Evolutionary conservation across 64 coral and sea anemone species (phyloP), one percentile per base, ranked within the genome.

Genomic region (Trachythela sp.): DNA sequence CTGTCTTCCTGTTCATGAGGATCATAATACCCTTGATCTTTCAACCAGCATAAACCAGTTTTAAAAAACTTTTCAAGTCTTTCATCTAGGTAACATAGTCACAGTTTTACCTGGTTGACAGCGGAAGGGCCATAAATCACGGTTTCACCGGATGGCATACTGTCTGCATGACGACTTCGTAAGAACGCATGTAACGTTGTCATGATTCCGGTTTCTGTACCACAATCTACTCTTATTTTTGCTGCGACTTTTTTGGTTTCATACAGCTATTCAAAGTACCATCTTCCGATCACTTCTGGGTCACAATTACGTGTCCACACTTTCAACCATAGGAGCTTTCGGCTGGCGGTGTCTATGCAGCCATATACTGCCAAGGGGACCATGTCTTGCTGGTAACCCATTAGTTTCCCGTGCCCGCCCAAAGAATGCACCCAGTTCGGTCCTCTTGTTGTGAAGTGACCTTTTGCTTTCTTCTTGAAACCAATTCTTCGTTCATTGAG

Each of bases 151-250:
- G 48, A 49, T 49, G 48, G 48, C 48, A 49, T 49, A 49, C 48
- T 49, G 48, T 49, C 48, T 8, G 48, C 48, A 49, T 70, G 64
- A 70, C 64, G 18, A 70, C 64, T 70, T 70, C 64, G 7, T 70
- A 70, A 70, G 30, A 70, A 70, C 5, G 64, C 64, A 70, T 70
- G 64, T 26, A 70, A 32, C 24, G 64, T 70, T 70, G 64, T 32
- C 64, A 70, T 70, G 48, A 49, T 49, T 49, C 48, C 48, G 24
- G 64, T 70, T 70, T 70, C 64, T 70, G 64, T 70, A 22, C 64
- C 64, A 22, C 30, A 26, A 32, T 70, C 64, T n/a, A 70, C 30
- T 70, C 64, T 7, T 32, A 70, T 70, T 32, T 26, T 70, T 70
- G 64, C 64, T 8, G 64, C 64, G 24, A 70, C 5, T 70, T 22